phyloP scores from a whole-genome alignment of 2,888 invertebrate genomes.

The Chloroclystis v-ata region DNA sequence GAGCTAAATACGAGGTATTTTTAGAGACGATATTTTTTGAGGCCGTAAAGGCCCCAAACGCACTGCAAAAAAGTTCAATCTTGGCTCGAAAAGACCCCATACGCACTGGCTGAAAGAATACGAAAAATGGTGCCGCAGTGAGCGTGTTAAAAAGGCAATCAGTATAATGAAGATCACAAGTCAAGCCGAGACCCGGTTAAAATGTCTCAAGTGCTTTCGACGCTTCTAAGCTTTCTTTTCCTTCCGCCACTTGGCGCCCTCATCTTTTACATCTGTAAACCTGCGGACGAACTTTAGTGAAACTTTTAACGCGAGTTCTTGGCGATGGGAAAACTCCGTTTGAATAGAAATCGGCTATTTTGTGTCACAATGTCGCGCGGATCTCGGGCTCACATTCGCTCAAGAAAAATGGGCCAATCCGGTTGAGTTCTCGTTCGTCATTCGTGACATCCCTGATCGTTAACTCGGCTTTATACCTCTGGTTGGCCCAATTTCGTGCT shows the following conservation, averaged over 20 bases:
- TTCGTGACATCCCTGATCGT: slow-evolving; percentile 17
- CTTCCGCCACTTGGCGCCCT: slow-evolving; percentile 35
- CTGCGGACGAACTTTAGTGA: slow-evolving; percentile 18
- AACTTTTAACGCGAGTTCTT: slow-evolving; percentile 15
- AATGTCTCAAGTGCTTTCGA: slow-evolving; percentile 39
- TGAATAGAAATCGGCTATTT: slow-evolving; percentile 23
- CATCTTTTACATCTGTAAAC: slow-evolving; percentile 33
- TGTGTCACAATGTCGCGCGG: slow-evolving; percentile 1
- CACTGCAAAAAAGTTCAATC: too few species aligned
- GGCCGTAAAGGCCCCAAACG: too few species aligned
- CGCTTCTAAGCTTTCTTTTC: slow-evolving; percentile 35
- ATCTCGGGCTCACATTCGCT: slow-evolving; percentile 11
- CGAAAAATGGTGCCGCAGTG: too few species aligned
- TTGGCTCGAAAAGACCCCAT: too few species aligned
- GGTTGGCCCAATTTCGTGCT: slow-evolving; percentile 8
- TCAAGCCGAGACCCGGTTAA: slow-evolving; percentile 23
- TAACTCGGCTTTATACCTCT: slow-evolving; percentile 10
- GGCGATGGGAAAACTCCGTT: slow-evolving; percentile 6
- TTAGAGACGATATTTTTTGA: too few species aligned
- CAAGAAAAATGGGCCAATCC: slow-evolving; percentile 18
- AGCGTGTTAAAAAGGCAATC: slow-evolving; percentile 15
- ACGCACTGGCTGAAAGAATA: too few species aligned
- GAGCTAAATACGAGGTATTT: too few species aligned
- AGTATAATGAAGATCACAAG: slow-evolving; percentile 27
- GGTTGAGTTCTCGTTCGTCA: slow-evolving; percentile 13